Evolutionary conservation across 2,797 vertebrate species (phyloP), one percentile per base, ranked within the genome.

Genomic region (Gallinago solitaria): DNA sequence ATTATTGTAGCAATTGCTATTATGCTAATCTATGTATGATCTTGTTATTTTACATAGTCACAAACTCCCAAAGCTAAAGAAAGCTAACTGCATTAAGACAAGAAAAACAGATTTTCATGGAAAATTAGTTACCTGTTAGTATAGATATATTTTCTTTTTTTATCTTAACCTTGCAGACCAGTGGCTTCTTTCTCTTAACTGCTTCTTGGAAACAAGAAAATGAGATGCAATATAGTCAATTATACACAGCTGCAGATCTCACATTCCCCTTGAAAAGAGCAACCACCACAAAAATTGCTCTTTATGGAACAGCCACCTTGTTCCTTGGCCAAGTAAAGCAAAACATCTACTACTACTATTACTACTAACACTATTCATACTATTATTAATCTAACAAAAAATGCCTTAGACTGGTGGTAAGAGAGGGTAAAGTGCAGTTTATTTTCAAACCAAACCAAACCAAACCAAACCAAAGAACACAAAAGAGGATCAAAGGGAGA

Each of bases 21-120:
- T 94, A 93, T 91, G 80, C 33, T 97, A 91, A 94, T 96, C 82
- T 90, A 60, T 50, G 28, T 93, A 79, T 74, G 65, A 88, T 93
- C 91, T 95, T 96, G 43, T 95, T 92, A 84, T 89, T 90, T 86
- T 78, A 48, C 63, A 87, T 23, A 91, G 65, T 70, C 87, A 87
- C 39, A 92, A 82, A 81, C n/a, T 89, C 73, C 56, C 76, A 92
- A 68, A 89, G 81, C 48, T 78, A 33, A 91, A 87, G 69, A 80
- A 89, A 87, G 10, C 11, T 60, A 87, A 48, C 61, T 51, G 37
- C 68, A 53, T 63, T 71, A 81, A 70, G 68, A 69, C 27, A 30
- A 67, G 23, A 12, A 69, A 90, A 96, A 92, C 4, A 51, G 43
- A 54, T 17, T 92, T 92, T 78, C 10, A 54, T 54, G 60, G 60